Conservation (phyloP, 2,113 vertebrate genomes). For the Tyto alba region DNA sequence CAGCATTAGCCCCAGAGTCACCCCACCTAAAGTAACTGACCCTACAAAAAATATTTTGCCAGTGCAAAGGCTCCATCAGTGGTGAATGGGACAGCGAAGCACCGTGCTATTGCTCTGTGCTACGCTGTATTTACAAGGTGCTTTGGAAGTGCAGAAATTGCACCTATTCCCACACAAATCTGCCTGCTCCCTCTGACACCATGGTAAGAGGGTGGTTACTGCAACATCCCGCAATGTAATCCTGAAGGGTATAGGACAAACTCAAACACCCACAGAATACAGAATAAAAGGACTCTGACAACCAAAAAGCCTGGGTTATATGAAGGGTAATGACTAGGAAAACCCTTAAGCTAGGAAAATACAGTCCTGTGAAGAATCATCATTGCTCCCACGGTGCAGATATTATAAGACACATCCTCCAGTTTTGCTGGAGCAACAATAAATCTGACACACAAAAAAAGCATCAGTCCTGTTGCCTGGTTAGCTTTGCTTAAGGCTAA, state of each 20-base stretch:
- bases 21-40: background rate
- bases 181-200: background rate
- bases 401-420: background rate
- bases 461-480: background rate
- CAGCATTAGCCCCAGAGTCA: background rate
- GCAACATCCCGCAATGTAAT: background rate
- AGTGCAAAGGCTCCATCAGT: background rate
- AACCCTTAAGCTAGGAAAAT: slow-evolving; percentile 7
- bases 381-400: background rate
- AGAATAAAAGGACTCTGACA: background rate
- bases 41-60: background rate
- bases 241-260: background rate
- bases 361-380: background rate
- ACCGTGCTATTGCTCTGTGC: background rate
- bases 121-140: background rate
- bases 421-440: background rate
- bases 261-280: background rate
- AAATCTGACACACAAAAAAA: background rate
- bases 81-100: accelerated
- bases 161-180: background rate
- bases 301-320: background rate
- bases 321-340: slow-evolving; percentile 18
- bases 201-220: background rate
- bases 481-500: background rate
- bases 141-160: background rate